Evolutionary conservation across 2,888 invertebrate species (phyloP).

Genomic region (Ypsolopha scabrella): DNA sequence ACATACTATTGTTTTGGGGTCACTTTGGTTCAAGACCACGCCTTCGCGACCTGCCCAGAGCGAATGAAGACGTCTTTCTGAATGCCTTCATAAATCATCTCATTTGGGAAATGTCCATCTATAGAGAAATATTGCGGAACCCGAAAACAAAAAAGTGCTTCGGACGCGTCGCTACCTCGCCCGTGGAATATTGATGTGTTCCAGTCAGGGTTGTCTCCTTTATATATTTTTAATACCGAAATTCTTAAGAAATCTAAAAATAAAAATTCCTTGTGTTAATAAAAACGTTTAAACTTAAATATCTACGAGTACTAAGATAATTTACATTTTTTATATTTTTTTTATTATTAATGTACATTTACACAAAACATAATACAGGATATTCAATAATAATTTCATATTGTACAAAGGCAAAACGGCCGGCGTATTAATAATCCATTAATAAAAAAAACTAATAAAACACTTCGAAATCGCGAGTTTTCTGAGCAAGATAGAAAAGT

Average conservation of each 20-base stretch:
- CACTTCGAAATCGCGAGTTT: too few relatives aligned
- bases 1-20: conserved; percentile 29
- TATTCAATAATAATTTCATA: too few relatives aligned
- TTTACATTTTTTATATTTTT: too few relatives aligned
- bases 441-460: too few relatives aligned
- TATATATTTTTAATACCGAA: conserved; percentile 2
- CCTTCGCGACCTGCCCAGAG: conserved; percentile 59
- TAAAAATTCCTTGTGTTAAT: not conserved
- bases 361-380: too few relatives aligned
- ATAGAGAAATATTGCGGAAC: conserved; percentile 34
- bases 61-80: conserved; percentile 56
- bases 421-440: too few relatives aligned
- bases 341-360: too few relatives aligned
- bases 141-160: conserved; percentile 1
- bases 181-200: conserved; percentile 12
- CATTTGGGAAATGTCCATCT: conserved; percentile 31
- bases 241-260: too few relatives aligned
- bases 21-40: conserved; percentile 39
- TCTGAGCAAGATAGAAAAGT: too few relatives aligned
- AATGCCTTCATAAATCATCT: conserved; percentile 55
- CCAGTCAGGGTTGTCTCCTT: conserved; percentile 12
- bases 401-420: too few relatives aligned
- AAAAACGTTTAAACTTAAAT: conserved; percentile 4
- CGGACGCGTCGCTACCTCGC: conserved; percentile 2
- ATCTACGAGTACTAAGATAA: too few relatives aligned